Percentiles rank a stretch among this genome's conserved stretches.
phyloP scores from a whole-genome alignment of 2,113 vertebrate genomes.

The Callaeas wilsoni region DNA sequence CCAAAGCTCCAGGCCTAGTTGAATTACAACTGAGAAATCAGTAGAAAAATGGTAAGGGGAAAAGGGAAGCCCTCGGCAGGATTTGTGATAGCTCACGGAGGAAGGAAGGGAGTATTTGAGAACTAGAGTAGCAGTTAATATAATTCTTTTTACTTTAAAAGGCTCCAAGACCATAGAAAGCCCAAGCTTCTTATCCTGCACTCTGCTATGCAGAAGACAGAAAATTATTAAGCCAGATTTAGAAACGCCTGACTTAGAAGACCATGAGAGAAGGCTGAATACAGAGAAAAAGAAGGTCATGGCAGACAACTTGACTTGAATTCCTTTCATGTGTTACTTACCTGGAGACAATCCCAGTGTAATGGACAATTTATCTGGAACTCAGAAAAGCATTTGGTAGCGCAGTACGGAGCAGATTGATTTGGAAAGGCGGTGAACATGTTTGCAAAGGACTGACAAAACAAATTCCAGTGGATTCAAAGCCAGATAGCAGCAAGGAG shows the following conservation, averaged over 20 bases:
- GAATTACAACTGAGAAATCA: slow-evolving; percentile 29
- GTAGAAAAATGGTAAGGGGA: not conserved
- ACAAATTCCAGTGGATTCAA: not conserved
- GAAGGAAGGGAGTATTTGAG: not conserved
- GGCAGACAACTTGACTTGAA: not conserved
- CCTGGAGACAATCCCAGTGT: not conserved
- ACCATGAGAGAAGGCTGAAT: not conserved
- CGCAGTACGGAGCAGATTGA: not conserved
- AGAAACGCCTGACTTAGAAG: not conserved
- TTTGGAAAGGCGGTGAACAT: not conserved
- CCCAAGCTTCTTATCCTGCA: not conserved
- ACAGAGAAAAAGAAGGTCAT: not conserved
- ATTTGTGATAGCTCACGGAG: not conserved
- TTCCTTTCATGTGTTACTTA: not conserved
- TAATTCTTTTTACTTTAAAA: not conserved
- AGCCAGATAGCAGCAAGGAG: not conserved
- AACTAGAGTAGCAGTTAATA: not conserved
- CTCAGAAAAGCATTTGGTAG: not conserved
- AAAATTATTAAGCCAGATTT: not conserved
- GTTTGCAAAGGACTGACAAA: not conserved
- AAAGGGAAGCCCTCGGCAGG: not conserved
- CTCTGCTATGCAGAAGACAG: not conserved
- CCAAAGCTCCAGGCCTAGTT: slow-evolving; percentile 34
- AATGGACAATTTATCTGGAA: not conserved
- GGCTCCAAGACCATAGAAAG: not conserved